Percentiles rank a stretch among this genome's conserved stretches.
phyloP scores from a whole-genome alignment of 30 jellyfish, hydroid and myxozoan species.

The Hydractinia echinata region DNA sequence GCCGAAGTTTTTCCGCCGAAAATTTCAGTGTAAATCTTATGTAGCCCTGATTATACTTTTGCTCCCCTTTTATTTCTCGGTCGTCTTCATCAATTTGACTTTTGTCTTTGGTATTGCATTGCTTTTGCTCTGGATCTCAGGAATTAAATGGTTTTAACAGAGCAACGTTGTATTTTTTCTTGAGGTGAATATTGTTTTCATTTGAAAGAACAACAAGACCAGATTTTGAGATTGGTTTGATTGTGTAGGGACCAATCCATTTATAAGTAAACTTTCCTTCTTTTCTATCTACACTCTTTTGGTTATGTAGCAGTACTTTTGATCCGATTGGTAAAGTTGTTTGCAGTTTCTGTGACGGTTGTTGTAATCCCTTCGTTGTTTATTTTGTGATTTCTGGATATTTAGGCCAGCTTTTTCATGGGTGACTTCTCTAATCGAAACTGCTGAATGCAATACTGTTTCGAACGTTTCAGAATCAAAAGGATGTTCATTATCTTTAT shows the following conservation, averaged over 20 bases:
- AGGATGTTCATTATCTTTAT: too few species aligned
- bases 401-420: too few species aligned
- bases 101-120: too few species aligned
- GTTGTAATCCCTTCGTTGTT: too few species aligned
- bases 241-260: slow-evolving; percentile 16
- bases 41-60: background rate
- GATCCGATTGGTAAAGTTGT: slow-evolving; percentile 11
- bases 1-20: too few species aligned
- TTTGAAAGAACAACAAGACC: background rate
- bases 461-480: too few species aligned
- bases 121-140: too few species aligned
- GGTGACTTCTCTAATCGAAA: too few species aligned
- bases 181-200: background rate
- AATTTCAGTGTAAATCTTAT: too few species aligned
- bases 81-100: background rate
- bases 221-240: background rate
- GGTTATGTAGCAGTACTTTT: slow-evolving; percentile 3
- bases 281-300: background rate
- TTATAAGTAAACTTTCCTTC: slow-evolving; percentile 11
- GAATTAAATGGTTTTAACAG: background rate
- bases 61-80: background rate
- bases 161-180: slow-evolving; percentile 11
- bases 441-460: too few species aligned
- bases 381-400: too few species aligned
- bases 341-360: too few species aligned